Base-by-base conservation (phyloP, 2,888 invertebrate genomes). In the Leptothorax acervorum region DNA sequence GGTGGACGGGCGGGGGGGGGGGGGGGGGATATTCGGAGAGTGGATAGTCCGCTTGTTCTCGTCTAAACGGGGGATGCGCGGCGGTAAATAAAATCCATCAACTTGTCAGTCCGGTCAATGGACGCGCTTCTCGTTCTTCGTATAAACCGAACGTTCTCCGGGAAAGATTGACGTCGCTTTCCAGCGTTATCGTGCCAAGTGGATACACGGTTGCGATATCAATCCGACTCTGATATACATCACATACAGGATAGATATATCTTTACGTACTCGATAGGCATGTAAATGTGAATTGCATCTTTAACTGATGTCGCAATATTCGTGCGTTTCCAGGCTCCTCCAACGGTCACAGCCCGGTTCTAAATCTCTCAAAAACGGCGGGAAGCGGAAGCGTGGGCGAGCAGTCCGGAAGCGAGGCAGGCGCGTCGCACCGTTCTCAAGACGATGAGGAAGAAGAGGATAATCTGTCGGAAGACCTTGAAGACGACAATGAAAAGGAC, bases 301-400 rank as follows among this genome's bases (percentile, higher is more conserved):
- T 31, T 62, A 12, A 68, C 68, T 31, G n/a, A 78, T 18, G 15
- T 18, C n/a, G 55, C 75, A 23, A 23, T 6, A 6, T 42, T 42
- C 28, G 23, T 28, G 9, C 23, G 3, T 51, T 15, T 57, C 28
- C 96, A 97, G 97, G 97, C 91, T 98, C 98, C 86, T 98, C 98
- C 88, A 97, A 97, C 92, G 97, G 98, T 81, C 98, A 98, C 96
- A 98, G 98, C 97, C 98, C 98, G 87, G 98, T 98, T 90, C 95
- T 98, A 92, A 98, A 98, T 95, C 96, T 99, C 84, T 98, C 98
- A 81, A 98, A 98, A 95, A 98, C 98, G 83, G 98, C 98, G 78
- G 97, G 95, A 93, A 97, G 97, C 86, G 98, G 97, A 89, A 97
- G 98, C 93, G 96, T 96, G 88, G 96, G 96, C 89, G 95, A 95